phyloP scores from a whole-genome alignment of 2,113 vertebrate species.

The Orcinus orca region DNA sequence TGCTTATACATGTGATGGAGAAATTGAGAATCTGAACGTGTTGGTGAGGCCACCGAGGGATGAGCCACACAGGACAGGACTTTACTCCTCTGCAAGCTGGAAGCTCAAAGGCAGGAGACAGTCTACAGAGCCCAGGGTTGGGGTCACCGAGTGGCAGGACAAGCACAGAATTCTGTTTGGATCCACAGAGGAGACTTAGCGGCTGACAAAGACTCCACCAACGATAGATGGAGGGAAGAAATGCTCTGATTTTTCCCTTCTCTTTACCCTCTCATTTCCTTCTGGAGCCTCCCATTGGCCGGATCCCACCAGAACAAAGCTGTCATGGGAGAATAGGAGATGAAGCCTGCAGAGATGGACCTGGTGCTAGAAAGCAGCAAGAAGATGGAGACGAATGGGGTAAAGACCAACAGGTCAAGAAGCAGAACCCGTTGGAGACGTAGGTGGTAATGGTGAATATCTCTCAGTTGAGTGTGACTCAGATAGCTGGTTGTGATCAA shows the following conservation, averaged over 20 bases:
- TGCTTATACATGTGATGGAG: background rate
- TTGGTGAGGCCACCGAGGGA: background rate
- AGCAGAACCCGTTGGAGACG: background rate
- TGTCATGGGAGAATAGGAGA: background rate
- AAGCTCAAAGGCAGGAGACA: background rate
- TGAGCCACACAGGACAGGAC: background rate
- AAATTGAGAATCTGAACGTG: background rate
- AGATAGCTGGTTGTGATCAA: too few relatives aligned
- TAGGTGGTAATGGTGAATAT: fast-evolving
- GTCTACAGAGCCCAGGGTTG: background rate
- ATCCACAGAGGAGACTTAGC: background rate
- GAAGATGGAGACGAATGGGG: too few relatives aligned
- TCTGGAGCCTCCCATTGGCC: fast-evolving
- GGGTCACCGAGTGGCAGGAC: background rate
- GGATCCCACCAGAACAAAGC: background rate
- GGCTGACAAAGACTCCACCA: background rate
- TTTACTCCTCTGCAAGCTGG: fast-evolving
- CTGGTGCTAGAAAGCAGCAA: background rate
- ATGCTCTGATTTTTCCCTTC: fast-evolving
- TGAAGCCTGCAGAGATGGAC: too few relatives aligned
- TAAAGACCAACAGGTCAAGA: too few relatives aligned
- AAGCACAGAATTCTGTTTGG: background rate
- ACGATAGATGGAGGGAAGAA: too few relatives aligned
- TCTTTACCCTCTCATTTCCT: fast-evolving
- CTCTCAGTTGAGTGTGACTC: background rate